Base-by-base conservation (phyloP, 2,113 vertebrate species). In the Oenanthe melanoleuca region DNA sequence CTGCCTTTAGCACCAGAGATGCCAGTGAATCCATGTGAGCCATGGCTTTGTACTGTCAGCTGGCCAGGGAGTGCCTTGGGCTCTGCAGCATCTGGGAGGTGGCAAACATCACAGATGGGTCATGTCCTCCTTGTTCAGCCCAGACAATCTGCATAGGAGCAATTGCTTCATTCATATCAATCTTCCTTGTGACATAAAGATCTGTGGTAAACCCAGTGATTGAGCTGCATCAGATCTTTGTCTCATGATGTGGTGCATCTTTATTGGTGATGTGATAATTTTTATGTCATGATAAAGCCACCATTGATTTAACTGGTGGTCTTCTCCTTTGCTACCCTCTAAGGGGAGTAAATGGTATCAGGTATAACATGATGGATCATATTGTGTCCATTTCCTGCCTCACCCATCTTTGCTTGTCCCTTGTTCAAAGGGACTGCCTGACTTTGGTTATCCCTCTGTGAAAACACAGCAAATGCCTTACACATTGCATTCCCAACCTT, bases 371-470 rank as follows among this genome's bases (percentile, higher is more conserved):
- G 16, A 49, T 8, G 37, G 75, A 57, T 49, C 1, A 1, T 47
- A 9, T 1, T 0, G 24, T 80, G 12, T 63, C 38, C 0, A 0
- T 70, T 88, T 25, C 19, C 38, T 82, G 34, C 55, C n/a, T 80
- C 49, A 50, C 44, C 19, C 8, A 14, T 77, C 44, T 38, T 37
- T 2, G 2, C 38, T 83, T 60, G 24, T 34, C 16, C 6, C 6
- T 44, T 89, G 22, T 44, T 88, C 7, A n/a, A 38, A 44, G n/a
- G 3, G 22, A 12, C 38, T 87, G 12, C 5, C 1, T 71, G 45
- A 44, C 44, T 81, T 74, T 13, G 4, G 19, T 53, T 38, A 34
- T 72, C 19, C 23, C 14, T 28, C 31, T 71, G 50, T 74, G 45
- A 55, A 74, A 86, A 75, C 34, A 66, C 2, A 81, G 31, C 13